These are phyloP conservation scores for Suricata suricatta DNA, from an alignment of 2,113 vertebrate species.

Conservation along the genomic window DNA sequence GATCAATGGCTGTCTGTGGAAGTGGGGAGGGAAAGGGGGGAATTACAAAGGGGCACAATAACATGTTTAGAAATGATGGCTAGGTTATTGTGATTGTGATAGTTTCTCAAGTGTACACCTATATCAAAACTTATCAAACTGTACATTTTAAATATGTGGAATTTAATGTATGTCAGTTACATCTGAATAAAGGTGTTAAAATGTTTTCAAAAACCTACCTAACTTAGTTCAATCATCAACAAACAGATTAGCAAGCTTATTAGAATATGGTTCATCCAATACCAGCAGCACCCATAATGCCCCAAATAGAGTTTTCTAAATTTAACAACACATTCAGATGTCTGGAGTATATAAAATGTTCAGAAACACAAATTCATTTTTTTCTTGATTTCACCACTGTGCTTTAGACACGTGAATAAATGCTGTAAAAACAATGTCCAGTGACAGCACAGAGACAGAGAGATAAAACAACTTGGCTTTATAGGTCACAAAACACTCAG, in stretches of 20 bases:
- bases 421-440: neutral
- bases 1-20: neutral
- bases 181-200: neutral
- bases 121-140: neutral
- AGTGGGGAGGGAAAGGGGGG: rapidly evolving
- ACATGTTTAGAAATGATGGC: neutral
- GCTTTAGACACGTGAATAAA: neutral
- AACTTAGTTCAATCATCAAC: neutral
- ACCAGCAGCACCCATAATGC: neutral
- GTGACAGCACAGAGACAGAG: neutral
- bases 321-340: neutral
- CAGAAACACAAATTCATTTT: neutral
- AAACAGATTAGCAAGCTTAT: neutral
- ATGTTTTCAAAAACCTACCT: neutral
- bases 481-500: neutral
- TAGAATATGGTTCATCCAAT: neutral
- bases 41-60: neutral
- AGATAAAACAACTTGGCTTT: neutral
- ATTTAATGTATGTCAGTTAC: neutral
- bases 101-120: neutral
- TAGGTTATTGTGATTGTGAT: neutral
- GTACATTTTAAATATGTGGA: neutral
- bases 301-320: neutral
- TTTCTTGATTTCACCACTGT: neutral
- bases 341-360: neutral